Conservation (phyloP, 1,140 invertebrate species). For the Condylostylus longicornis region DNA sequence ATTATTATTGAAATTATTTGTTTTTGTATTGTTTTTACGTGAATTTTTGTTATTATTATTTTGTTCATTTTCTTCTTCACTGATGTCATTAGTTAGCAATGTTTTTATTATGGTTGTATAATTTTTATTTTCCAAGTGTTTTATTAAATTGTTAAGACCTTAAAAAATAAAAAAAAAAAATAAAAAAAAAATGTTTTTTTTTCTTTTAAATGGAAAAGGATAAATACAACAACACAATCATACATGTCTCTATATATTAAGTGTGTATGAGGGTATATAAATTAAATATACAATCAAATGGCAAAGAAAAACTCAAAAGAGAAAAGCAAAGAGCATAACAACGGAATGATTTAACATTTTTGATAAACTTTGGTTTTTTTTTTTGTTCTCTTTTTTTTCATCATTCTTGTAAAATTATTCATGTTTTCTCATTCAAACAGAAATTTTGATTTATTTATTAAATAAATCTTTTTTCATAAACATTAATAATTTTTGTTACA, state of each 20-base stretch:
- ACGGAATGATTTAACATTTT: no score
- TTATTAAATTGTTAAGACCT: conserved; percentile 31
- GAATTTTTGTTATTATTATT: not conserved
- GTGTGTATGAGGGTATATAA: not conserved
- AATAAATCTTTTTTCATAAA: no score
- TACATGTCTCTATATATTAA: not conserved
- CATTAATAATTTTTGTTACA: no score
- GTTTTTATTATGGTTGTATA: conserved; percentile 29
- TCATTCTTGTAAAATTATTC: no score
- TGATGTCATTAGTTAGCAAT: conserved; percentile 27
- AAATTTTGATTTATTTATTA: no score
- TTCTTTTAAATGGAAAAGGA: not conserved
- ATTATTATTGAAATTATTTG: conserved; percentile 4
- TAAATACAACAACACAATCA: not conserved
- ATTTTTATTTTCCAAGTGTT: conserved; percentile 28
- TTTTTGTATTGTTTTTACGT: not conserved
- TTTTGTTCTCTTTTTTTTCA: no score
- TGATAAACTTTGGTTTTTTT: no score
- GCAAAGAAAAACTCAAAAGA: no score
- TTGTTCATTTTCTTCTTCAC: conserved; percentile 16
- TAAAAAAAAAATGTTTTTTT: not conserved
- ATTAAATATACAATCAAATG: not conserved
- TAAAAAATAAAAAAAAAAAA: conserved; percentile 4
- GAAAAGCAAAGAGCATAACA: no score
- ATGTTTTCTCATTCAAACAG: no score